Conservation (phyloP, 2,888 invertebrate genomes). For the Auanema sp. region DNA sequence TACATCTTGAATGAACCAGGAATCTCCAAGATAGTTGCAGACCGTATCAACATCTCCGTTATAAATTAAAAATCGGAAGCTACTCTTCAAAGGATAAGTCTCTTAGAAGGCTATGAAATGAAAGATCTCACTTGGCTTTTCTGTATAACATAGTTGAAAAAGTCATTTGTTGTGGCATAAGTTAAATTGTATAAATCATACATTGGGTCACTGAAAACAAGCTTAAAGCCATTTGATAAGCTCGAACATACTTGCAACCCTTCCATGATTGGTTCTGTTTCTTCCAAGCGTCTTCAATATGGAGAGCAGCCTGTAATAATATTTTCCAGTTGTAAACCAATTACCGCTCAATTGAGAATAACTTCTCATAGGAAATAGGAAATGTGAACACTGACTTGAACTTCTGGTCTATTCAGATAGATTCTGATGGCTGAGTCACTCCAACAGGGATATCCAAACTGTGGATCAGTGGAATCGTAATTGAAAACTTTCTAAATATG, state of each 20-base stretch:
- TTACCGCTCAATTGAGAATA: too few species aligned
- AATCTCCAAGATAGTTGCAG: conserved; percentile 57
- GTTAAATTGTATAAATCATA: conserved; percentile 38
- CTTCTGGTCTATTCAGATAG: conserved; percentile 44
- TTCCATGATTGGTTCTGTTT: conserved; percentile 36
- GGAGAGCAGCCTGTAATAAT: conserved; percentile 40
- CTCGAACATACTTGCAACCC: conserved; percentile 42
- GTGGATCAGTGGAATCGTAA: conserved; percentile 51
- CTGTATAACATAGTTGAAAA: conserved; percentile 36
- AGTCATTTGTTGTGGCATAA: conserved; percentile 36
- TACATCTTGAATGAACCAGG: conserved; percentile 51
- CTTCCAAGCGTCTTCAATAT: conserved; percentile 47
- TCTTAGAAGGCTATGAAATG: too few species aligned
- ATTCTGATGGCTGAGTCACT: conserved; percentile 49
- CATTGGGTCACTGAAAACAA: conserved; percentile 11
- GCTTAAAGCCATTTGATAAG: too few species aligned
- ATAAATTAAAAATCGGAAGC: conserved; percentile 55
- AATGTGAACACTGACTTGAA: conserved; percentile 3
- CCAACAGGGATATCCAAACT: conserved; percentile 57
- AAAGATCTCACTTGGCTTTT: conserved; percentile 11
- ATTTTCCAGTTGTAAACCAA: too few species aligned
- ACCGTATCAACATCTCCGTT: conserved; percentile 57
- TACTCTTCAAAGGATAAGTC: background rate
- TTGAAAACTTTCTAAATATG: conserved; percentile 43
- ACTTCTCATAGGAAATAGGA: too few species aligned